Conservation (phyloP, 2,888 invertebrate genomes). For the Brachyopa scutellaris region DNA sequence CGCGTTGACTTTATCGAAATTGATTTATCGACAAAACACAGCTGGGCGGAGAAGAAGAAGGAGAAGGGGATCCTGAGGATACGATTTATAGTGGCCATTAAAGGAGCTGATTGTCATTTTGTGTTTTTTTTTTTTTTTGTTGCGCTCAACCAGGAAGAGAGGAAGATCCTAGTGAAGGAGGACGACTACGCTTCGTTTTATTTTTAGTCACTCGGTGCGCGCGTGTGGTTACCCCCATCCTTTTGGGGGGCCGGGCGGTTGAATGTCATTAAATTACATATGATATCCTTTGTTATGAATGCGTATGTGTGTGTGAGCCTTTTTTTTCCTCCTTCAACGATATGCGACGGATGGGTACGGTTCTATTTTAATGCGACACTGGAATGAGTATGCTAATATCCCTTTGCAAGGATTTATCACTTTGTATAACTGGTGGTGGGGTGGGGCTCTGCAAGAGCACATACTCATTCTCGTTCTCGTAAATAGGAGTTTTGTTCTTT, state of each 20-base stretch:
- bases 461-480: slow-evolving; percentile 19
- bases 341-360: not conserved
- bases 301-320: slow-evolving; percentile 20
- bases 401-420: slow-evolving; percentile 55
- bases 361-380: slow-evolving; percentile 31
- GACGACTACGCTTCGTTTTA: slow-evolving; percentile 29
- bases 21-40: slow-evolving; percentile 72
- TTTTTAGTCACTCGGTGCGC: slow-evolving; percentile 38
- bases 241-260: not conserved
- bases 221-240: slow-evolving; percentile 24
- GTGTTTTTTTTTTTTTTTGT: slow-evolving; percentile 51
- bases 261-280: slow-evolving; percentile 65
- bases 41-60: slow-evolving; percentile 36
- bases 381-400: slow-evolving; percentile 65
- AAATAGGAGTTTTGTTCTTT: slow-evolving; percentile 58
- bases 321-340: slow-evolving; percentile 8
- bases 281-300: slow-evolving; percentile 54
- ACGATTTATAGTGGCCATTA: slow-evolving; percentile 79
- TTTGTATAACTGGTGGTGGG: not conserved
- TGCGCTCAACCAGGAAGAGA: slow-evolving; percentile 34
- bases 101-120: slow-evolving; percentile 77
- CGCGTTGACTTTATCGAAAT: slow-evolving; percentile 66
- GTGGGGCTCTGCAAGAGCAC: not conserved
- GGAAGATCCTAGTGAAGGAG: slow-evolving; percentile 12
- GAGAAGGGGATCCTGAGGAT: slow-evolving; percentile 4